phyloP scores from a whole-genome alignment of 2,888 invertebrate species.

The Morpho achilles region DNA sequence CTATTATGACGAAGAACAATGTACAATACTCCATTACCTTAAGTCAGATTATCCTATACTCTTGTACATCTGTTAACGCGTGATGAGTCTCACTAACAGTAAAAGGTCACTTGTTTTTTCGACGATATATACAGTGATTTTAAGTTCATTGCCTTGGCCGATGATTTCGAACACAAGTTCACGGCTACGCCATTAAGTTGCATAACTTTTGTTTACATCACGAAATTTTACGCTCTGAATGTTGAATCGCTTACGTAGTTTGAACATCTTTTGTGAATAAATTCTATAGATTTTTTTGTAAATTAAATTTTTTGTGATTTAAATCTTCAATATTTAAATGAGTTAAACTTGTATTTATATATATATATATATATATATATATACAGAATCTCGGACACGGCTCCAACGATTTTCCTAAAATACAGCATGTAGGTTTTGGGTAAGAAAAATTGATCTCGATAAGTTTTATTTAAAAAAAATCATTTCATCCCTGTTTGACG shows the following conservation, averaged over 20 bases:
- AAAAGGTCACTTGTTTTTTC: conserved; percentile 8
- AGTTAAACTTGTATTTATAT: too few relatives aligned
- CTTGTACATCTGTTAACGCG: not conserved
- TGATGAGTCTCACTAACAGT: conserved; percentile 4
- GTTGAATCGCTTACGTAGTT: not conserved
- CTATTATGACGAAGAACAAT: not conserved
- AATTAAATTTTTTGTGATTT: too few relatives aligned
- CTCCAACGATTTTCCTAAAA: too few relatives aligned
- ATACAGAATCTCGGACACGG: too few relatives aligned
- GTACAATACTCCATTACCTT: not conserved
- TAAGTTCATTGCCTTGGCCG: conserved; percentile 58
- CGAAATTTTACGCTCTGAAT: conserved; percentile 10
- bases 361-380: too few relatives aligned
- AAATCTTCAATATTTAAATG: too few relatives aligned
- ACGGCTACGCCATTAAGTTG: conserved; percentile 29
- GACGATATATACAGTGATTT: conserved; percentile 6
- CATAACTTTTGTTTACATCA: conserved; percentile 26
- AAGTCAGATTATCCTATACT: not conserved
- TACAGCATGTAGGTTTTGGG: not conserved
- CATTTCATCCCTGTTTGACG: too few relatives aligned
- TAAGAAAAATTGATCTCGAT: not conserved
- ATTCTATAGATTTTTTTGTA: not conserved
- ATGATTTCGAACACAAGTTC: conserved; percentile 38
- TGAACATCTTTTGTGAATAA: not conserved
- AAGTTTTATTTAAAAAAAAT: not conserved